phyloP scores from a whole-genome alignment of 2,113 vertebrate genomes.

The Oceanodroma tethys region DNA sequence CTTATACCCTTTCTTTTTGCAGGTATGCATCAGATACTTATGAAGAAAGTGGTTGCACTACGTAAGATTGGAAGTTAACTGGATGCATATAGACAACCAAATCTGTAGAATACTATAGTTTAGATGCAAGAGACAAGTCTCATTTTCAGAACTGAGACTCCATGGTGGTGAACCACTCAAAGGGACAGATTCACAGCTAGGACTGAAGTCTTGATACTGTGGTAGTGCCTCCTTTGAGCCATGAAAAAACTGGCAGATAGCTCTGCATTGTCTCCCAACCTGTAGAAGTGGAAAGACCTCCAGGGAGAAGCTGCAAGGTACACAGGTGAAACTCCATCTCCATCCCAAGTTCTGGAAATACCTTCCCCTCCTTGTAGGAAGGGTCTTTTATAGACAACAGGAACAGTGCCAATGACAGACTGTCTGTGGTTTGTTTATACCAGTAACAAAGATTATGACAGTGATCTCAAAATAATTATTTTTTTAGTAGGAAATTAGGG shows the following conservation, averaged over 20 bases:
- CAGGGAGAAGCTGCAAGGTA: neutral
- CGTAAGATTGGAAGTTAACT: constrained; percentile 76
- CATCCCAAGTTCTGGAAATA: neutral
- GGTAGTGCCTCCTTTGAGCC: neutral
- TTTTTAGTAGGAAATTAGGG: neutral
- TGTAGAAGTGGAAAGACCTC: neutral
- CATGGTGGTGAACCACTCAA: neutral
- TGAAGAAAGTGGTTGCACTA: constrained; percentile 77
- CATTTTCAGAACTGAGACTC: neutral
- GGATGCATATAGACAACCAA: neutral
- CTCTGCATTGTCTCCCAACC: neutral
- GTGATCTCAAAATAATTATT: neutral
- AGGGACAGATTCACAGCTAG: neutral
- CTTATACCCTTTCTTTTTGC: neutral
- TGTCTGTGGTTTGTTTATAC: neutral
- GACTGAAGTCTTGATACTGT: neutral
- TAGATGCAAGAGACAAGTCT: neutral
- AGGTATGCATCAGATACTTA: constrained; percentile 79
- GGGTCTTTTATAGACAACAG: neutral
- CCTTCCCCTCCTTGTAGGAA: neutral
- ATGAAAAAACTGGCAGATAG: neutral
- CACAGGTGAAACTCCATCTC: neutral
- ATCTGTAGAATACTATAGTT: neutral
- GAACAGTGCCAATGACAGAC: neutral
- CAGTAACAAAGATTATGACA: neutral